phyloP scores from a whole-genome alignment of 92 coral and sea anemone genomes.

The Siderastrea siderea region DNA sequence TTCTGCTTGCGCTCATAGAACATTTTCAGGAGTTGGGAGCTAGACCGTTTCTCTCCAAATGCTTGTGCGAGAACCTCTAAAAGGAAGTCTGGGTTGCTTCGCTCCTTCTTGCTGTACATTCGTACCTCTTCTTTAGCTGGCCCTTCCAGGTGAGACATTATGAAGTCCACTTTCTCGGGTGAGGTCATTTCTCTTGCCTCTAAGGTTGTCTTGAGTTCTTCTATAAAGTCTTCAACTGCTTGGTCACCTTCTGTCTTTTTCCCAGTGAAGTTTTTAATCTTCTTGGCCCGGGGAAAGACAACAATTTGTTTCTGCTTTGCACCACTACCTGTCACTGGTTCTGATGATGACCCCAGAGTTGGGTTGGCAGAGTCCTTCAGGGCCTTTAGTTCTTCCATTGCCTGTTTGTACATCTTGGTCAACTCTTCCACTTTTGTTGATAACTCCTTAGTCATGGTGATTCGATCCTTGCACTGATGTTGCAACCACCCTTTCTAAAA shows the following conservation, averaged over 20 bases:
- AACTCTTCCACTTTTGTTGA: not conserved
- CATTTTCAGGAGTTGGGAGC: conserved; percentile 58
- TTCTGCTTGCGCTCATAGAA: conserved; percentile 61
- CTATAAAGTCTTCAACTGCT: not conserved
- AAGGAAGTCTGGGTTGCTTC: not conserved
- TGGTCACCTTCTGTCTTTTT: conserved; percentile 13
- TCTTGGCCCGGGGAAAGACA: conserved; percentile 26
- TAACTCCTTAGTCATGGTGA: conserved; percentile 24
- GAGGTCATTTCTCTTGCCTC: conserved; percentile 1
- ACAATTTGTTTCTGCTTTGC: conserved; percentile 1
- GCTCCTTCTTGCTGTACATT: not conserved
- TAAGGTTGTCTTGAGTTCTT: conserved; percentile 10
- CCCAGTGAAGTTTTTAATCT: conserved; percentile 8
- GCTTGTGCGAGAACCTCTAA: not conserved
- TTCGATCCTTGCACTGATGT: conserved; percentile 11
- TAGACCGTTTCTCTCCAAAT: conserved; percentile 51
- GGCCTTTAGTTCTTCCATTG: conserved; percentile 22
- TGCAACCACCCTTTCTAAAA: conserved; percentile 40
- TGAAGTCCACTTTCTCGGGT: conserved; percentile 1
- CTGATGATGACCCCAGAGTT: not conserved
- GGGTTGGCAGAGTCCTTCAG: conserved; percentile 23
- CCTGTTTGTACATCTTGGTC: conserved; percentile 22
- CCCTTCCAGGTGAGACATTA: conserved; percentile 4
- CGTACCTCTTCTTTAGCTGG: not conserved
- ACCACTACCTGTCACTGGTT: not conserved